Evolutionary conservation across 2,113 vertebrate species (phyloP), one percentile per base, ranked within the genome.

Genomic region (Tapirus terrestris): DNA sequence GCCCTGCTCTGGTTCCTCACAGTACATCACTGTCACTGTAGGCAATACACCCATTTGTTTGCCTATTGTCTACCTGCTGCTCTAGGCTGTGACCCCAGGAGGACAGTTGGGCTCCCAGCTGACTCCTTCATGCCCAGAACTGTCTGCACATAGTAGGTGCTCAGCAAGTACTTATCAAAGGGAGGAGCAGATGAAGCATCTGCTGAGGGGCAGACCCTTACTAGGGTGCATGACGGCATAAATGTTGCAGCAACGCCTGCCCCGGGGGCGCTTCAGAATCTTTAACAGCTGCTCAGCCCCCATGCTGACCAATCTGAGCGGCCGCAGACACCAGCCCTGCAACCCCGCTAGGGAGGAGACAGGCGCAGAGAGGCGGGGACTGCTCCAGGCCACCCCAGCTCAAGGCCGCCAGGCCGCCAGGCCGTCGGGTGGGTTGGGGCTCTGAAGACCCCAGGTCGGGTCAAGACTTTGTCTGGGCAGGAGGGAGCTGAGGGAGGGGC

Each of bases 171-270:
- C 11, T 43, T 79, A n/a, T 21, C 39, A 27, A 82, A 31, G 14
- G 9, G n/a, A 63, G 70, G 61, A 76, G 68, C 6, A 16, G n/a
- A 76, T 3, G 2, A 31, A 2, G 27, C 0, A 2, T 29, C 60
- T 86, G 9, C 27, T 87, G 27, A 7, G 73, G 7, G 56, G 73
- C 68, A 73, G 79, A 48, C 13, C n/a, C 61, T n/a, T 17, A 18
- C 16, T 9, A 23, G 51, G 39, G 27, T 16, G 7, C 48, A 17
- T n/a, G 7, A 14, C 3, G n/a, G 33, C 70, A 45, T 27, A 13
- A 33, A 63, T 36, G 25, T 23, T 63, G 43, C 61, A 29, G 72
- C 93, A 17, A 23, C 4, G 11, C 43, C 48, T 63, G 61, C 8
- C 31, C 76, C 11, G 0, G 10, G 33, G 58, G 5, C 17, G 25